phyloP scores from a whole-genome alignment of 2,797 vertebrate genomes.

The Octomys mimax region DNA sequence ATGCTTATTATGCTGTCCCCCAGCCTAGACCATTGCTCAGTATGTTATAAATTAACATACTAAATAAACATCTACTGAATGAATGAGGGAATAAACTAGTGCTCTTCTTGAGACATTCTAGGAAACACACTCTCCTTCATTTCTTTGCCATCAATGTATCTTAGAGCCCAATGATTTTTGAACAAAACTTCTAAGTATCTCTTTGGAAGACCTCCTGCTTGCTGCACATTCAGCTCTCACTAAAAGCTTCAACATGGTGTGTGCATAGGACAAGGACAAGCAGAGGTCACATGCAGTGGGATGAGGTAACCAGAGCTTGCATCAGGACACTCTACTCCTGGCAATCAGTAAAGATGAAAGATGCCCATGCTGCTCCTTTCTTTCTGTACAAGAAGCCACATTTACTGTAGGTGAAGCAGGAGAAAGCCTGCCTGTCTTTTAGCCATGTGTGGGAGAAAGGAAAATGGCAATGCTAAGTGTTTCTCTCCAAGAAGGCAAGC shows the following conservation, averaged over 20 bases:
- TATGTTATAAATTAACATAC: neutral
- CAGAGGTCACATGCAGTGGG: neutral
- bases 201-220: neutral
- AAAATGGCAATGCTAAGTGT: neutral
- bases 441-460: neutral
- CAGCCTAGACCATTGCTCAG: neutral
- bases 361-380: neutral
- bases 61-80: constrained; percentile 36
- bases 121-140: neutral
- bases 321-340: neutral
- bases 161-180: neutral
- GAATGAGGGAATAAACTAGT: neutral
- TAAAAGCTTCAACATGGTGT: neutral
- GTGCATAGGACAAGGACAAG: neutral
- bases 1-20: neutral
- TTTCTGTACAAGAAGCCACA: neutral
- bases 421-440: neutral
- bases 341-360: neutral
- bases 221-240: neutral
- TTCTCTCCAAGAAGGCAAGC: constrained; percentile 75
- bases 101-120: neutral
- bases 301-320: constrained; percentile 17
- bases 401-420: neutral
- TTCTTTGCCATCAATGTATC: neutral
- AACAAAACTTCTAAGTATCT: neutral